Evolutionary conservation across 2,113 vertebrate genomes (phyloP).

Genomic region (Thalassoma bifasciatum): DNA sequence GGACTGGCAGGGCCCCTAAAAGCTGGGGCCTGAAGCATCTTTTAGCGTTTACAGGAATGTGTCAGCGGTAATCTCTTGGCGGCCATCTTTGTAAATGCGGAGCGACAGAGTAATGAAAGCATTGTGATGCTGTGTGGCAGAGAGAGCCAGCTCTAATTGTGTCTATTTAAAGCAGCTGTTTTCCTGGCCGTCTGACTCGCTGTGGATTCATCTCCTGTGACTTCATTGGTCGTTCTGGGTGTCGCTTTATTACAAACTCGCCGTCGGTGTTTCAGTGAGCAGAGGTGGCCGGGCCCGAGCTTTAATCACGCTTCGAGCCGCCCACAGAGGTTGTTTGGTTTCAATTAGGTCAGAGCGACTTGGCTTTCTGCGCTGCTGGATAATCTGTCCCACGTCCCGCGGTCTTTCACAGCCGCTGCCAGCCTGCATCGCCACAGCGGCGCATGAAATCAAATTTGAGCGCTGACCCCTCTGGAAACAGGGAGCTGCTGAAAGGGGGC

Average conservation of each 20-base stretch:
- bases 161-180: slow-evolving; percentile 88
- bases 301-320: slow-evolving; percentile 77
- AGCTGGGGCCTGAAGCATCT: slow-evolving; percentile 68
- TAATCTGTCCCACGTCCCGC: slow-evolving; percentile 63
- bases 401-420: slow-evolving; percentile 63
- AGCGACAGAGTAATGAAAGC: slow-evolving; percentile 78
- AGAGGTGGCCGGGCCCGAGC: slow-evolving; percentile 76
- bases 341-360: slow-evolving; percentile 84
- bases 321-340: slow-evolving; percentile 86
- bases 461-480: slow-evolving; percentile 72
- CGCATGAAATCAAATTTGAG: slow-evolving; percentile 77
- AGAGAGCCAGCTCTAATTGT: slow-evolving; percentile 72
- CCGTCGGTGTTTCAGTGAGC: slow-evolving; percentile 80
- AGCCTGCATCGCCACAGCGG: slow-evolving; percentile 58
- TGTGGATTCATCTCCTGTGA: slow-evolving; percentile 83
- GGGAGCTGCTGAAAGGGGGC: slow-evolving; percentile 51
- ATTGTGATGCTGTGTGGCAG: slow-evolving; percentile 74
- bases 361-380: slow-evolving; percentile 76
- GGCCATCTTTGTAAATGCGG: slow-evolving; percentile 78
- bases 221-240: slow-evolving; percentile 80
- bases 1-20: slow-evolving; percentile 61
- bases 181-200: slow-evolving; percentile 78
- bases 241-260: slow-evolving; percentile 85
- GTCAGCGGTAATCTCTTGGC: slow-evolving; percentile 83
- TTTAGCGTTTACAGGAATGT: slow-evolving; percentile 83